Evolutionary conservation across 2,888 invertebrate genomes (phyloP).

Genomic region (Eilema griseolum): DNA sequence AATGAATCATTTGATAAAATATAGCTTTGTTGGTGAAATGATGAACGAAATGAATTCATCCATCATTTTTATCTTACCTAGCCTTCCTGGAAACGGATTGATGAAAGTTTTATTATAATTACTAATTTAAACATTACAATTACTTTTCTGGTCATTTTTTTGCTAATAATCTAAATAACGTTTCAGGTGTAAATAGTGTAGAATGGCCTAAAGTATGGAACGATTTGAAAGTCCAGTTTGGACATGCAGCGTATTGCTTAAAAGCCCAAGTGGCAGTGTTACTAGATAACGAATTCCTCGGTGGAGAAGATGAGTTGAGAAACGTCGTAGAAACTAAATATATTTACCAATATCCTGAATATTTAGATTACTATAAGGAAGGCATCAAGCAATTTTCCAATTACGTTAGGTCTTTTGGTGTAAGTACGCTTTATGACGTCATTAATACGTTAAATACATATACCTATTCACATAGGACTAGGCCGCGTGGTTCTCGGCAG

Average conservation of each 20-base stretch:
- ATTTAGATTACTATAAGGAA: conserved; percentile 78
- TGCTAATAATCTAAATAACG: not conserved
- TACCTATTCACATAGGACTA: too few relatives aligned
- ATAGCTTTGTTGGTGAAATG: too few relatives aligned
- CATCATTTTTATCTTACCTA: too few relatives aligned
- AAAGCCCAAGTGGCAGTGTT: conserved; percentile 81
- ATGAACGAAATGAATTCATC: too few relatives aligned
- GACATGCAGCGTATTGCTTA: conserved; percentile 79
- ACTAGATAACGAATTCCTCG: conserved; percentile 81
- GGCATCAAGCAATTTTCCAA: conserved; percentile 74
- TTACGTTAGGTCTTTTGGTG: conserved; percentile 76
- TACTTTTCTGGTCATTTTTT: too few relatives aligned
- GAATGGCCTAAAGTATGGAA: conserved; percentile 77
- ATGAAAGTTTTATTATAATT: too few relatives aligned
- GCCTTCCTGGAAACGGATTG: too few relatives aligned
- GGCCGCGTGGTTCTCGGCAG: too few relatives aligned
- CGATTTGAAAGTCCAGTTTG: conserved; percentile 74
- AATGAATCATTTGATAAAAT: too few relatives aligned
- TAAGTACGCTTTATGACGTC: conserved; percentile 57
- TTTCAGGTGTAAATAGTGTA: conserved; percentile 69
- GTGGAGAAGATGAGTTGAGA: conserved; percentile 82
- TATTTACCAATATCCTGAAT: conserved; percentile 71
- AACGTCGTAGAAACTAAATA: conserved; percentile 78
- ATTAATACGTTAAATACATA: not conserved
- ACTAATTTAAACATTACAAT: too few relatives aligned